A percentile compares a stretch with the other conserved stretches of the same genome.
phyloP scores from a whole-genome alignment of 37 sponge, comb jelly and placozoan genomes.

The Halichondria panicea region DNA sequence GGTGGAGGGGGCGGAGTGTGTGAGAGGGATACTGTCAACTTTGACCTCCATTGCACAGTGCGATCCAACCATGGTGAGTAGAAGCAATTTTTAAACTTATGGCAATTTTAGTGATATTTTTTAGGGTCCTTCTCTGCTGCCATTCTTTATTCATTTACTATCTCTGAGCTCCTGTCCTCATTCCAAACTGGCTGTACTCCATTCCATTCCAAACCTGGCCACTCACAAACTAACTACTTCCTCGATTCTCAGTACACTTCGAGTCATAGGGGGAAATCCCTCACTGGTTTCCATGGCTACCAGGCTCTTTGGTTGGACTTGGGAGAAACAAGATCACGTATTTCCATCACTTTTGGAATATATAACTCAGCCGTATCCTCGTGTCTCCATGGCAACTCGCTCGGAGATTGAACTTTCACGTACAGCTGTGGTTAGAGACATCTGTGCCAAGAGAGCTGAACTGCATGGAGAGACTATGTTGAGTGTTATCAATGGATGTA shows the following conservation, averaged over 20 bases:
- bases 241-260: constrained; percentile 13
- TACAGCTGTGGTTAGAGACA: constrained; percentile 13
- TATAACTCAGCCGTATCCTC: constrained; percentile 4
- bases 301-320: constrained; percentile 21
- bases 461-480: constrained; percentile 50
- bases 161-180: neutral
- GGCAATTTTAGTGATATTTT: too few relatives aligned
- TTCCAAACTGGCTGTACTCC: constrained; percentile 28
- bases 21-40: neutral
- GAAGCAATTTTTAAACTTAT: neutral
- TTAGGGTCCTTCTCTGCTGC: constrained; percentile 33
- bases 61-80: constrained; percentile 27
- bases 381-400: neutral
- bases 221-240: constrained; percentile 16
- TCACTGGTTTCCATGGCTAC: constrained; percentile 19
- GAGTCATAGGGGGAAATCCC: constrained; percentile 5
- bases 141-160: constrained; percentile 32
- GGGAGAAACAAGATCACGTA: constrained; percentile 33
- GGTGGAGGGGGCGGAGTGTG: too few relatives aligned
- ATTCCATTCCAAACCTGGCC: constrained; percentile 42
- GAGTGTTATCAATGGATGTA: constrained; percentile 1
- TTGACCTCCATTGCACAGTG: constrained; percentile 2
- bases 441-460: constrained; percentile 43
- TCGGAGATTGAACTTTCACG: constrained; percentile 20
- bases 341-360: constrained; percentile 22